Conservation (phyloP, 2,797 vertebrate species). For the Myotis vivesi region DNA sequence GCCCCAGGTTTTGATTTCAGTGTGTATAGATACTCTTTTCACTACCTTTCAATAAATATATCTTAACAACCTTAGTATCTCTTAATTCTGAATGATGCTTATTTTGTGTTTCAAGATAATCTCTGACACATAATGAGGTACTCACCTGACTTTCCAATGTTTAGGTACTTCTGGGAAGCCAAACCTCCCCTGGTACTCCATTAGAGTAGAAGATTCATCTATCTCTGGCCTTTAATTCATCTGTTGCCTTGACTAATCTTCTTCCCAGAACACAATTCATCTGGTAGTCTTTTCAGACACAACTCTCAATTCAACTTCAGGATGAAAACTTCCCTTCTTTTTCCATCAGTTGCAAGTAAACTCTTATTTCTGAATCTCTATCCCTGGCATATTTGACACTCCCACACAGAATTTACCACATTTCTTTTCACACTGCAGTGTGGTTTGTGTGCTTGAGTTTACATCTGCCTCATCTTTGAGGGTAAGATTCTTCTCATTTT, state of each 20-base stretch:
- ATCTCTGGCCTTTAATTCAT: not conserved
- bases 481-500: not conserved
- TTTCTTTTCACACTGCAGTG: not conserved
- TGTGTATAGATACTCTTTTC: slow-evolving; percentile 38
- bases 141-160: not conserved
- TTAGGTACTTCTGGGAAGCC: not conserved
- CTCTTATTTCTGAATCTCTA: not conserved
- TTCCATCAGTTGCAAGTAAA: not conserved
- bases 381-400: not conserved
- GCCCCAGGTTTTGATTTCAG: slow-evolving; percentile 45
- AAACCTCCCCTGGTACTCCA: not conserved
- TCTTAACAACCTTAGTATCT: not conserved
- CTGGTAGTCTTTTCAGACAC: not conserved
- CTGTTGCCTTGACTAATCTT: not conserved
- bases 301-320: not conserved
- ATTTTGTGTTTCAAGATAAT: not conserved
- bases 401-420: rapidly evolving
- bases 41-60: slow-evolving; percentile 12
- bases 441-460: not conserved
- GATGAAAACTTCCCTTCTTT: not conserved
- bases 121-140: not conserved
- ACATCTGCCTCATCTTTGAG: not conserved
- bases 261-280: not conserved
- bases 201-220: not conserved
- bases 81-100: slow-evolving; percentile 14